Evolutionary conservation across 1,140 invertebrate species (phyloP).

Genomic region (Lutraria rhynchaena): DNA sequence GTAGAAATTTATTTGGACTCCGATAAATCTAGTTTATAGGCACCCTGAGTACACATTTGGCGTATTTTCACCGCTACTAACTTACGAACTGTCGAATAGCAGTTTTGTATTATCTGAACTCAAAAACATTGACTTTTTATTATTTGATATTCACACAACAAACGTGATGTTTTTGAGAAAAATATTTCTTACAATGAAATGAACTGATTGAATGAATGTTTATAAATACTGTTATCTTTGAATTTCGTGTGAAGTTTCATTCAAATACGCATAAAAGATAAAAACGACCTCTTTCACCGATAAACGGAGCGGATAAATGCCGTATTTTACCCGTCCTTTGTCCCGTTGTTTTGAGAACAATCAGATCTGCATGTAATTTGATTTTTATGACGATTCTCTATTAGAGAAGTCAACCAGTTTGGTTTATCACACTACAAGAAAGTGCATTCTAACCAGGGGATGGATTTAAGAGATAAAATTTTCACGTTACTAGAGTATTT

Average conservation of each 20-base stretch:
- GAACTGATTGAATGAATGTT: too few relatives aligned
- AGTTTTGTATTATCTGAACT: too few relatives aligned
- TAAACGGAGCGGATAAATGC: neutral
- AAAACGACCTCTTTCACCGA: neutral
- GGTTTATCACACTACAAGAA: neutral
- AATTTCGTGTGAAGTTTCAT: slow-evolving; percentile 8
- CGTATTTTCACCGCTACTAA: too few relatives aligned
- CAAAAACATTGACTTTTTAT: too few relatives aligned
- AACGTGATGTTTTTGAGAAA: too few relatives aligned
- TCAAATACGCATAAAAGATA: slow-evolving; percentile 22
- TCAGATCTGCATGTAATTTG: slow-evolving; percentile 44
- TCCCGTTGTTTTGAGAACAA: slow-evolving; percentile 15
- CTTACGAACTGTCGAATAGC: too few relatives aligned
- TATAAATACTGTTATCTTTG: slow-evolving; percentile 1
- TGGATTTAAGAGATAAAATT: slow-evolving; percentile 6
- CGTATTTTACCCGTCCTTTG: neutral
- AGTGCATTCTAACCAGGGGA: neutral
- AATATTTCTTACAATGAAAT: too few relatives aligned
- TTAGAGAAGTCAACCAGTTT: neutral
- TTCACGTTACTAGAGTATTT: slow-evolving; percentile 10
- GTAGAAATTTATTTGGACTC: too few relatives aligned
- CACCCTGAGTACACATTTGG: too few relatives aligned
- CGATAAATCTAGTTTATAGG: too few relatives aligned
- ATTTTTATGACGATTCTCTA: slow-evolving; percentile 41
- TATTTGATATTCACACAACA: too few relatives aligned